Conservation (phyloP, 2,888 invertebrate genomes). For the Amblyteles armatorius region DNA sequence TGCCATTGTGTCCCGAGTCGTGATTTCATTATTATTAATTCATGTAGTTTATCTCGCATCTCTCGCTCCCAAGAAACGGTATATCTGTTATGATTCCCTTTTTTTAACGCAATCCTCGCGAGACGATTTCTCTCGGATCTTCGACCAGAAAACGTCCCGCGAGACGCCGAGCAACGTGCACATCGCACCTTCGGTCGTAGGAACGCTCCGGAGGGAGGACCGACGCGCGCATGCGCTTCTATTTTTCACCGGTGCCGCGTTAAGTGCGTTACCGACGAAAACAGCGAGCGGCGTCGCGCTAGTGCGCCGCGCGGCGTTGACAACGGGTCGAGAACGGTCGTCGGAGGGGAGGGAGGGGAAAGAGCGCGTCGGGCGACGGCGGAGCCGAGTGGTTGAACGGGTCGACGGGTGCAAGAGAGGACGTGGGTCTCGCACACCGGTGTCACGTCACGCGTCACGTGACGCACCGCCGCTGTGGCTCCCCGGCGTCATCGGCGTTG, state of each 20-base stretch:
- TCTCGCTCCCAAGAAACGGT: neutral
- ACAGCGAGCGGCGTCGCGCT: conserved; percentile 8
- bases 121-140: too few relatives aligned
- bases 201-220: too few relatives aligned
- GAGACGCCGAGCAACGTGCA: too few relatives aligned
- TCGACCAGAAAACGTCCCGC: too few relatives aligned
- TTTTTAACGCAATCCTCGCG: neutral
- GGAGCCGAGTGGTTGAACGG: conserved; percentile 82
- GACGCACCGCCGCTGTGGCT: conserved; percentile 57
- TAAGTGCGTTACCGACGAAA: conserved; percentile 4
- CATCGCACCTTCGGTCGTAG: too few relatives aligned
- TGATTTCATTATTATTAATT: conserved; percentile 3
- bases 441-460: conserved; percentile 79
- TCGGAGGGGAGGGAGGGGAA: conserved; percentile 52
- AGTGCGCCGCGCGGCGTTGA: conserved; percentile 1
- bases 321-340: neutral
- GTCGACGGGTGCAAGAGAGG: conserved; percentile 64
- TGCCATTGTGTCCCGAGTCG: neutral
- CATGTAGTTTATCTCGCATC: neutral
- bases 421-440: conserved; percentile 75
- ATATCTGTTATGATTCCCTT: neutral
- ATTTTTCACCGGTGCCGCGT: too few relatives aligned
- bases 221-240: too few relatives aligned
- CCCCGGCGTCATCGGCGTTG: conserved; percentile 71
- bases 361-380: conserved; percentile 68